A percentile compares a stretch with the other conserved stretches of the same genome.
Conservation (phyloP, 1,140 invertebrate genomes). For the Drosophila bifasciata region DNA sequence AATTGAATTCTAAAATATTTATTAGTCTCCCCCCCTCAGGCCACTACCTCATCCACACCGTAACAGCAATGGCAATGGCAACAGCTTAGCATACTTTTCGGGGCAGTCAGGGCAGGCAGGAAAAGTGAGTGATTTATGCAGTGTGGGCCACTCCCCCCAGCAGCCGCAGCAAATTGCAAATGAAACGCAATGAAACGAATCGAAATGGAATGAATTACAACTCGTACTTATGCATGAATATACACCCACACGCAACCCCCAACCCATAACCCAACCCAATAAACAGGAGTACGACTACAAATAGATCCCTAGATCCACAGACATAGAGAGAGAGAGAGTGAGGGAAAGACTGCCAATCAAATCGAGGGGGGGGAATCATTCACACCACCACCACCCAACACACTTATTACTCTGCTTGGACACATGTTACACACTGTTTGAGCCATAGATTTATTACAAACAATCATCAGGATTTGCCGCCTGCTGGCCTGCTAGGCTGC, state of each 20-base stretch:
- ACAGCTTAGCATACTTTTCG: constrained; percentile 56
- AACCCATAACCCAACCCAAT: constrained; percentile 7
- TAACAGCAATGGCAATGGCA: constrained; percentile 11
- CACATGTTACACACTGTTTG: constrained; percentile 63
- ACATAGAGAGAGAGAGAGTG: too few relatives aligned
- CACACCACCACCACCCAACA: constrained; percentile 9
- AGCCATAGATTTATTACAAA: constrained; percentile 77
- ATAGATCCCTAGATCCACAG: constrained; percentile 4
- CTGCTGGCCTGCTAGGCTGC: not conserved
- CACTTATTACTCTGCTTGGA: constrained; percentile 55
- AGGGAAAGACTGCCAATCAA: constrained; percentile 13
- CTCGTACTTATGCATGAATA: constrained; percentile 72
- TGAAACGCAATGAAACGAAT: constrained; percentile 69
- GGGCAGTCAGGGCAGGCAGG: constrained; percentile 2
- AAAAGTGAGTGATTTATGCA: constrained; percentile 67
- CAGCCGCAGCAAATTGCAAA: constrained; percentile 58
- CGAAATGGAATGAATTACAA: constrained; percentile 63
- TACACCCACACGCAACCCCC: constrained; percentile 19
- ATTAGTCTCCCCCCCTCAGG: constrained; percentile 28
- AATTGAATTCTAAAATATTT: constrained; percentile 81
- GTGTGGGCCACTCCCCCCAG: too few relatives aligned
- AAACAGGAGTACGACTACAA: constrained; percentile 9
- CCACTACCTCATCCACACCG: not conserved
- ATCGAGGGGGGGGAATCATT: not conserved
- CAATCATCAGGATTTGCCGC: constrained; percentile 74